Evolutionary conservation across 2,113 vertebrate genomes (phyloP), one percentile per base, ranked within the genome.

Genomic region (Myocastor coypus): DNA sequence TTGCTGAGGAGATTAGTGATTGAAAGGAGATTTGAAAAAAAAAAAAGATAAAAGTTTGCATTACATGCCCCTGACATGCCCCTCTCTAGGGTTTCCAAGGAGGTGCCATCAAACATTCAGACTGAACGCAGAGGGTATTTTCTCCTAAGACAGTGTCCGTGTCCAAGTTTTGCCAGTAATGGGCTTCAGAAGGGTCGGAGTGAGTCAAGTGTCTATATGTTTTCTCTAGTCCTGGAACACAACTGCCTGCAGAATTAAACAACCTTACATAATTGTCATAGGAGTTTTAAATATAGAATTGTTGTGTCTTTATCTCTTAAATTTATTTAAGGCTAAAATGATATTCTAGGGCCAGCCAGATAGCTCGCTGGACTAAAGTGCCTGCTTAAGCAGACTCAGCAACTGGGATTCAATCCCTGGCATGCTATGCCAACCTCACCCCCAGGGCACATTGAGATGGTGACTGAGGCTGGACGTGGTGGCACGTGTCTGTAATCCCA

Each of bases 31-130:
- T 97, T 98, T 96, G 80, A 95, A 85, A 89, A 75, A 91, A 89
- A 75, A 91, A 78, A 97, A 97, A 97, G 98, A 97, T 90, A 97
- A 97, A 98, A 98, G 97, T 98, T 97, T 95, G 94, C 84, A 95
- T 97, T 97, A 94, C 85, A 77, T 98, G 98, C 87, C 96, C 82
- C 34, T 90, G 97, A 85, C 89, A 92, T 90, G 94, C 95, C 95
- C 86, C 92, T 71, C 94, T 81, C 82, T 94, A 92, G 96, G 92
- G 87, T 64, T 83, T 89, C 90, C 93, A 87, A 22, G 34, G 92
- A 97, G 89, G 64, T 84, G 2, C 50, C 80, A 0, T 40, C 6
- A 30, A 55, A 84, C 86, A 80, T 89, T 57, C 75, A 77, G 68
- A 63, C 40, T 17, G 34, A 30, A 86, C 50, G 63, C 80, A 64